Conservation (phyloP, 2,888 invertebrate species). For the Pristionchus arcanus region DNA sequence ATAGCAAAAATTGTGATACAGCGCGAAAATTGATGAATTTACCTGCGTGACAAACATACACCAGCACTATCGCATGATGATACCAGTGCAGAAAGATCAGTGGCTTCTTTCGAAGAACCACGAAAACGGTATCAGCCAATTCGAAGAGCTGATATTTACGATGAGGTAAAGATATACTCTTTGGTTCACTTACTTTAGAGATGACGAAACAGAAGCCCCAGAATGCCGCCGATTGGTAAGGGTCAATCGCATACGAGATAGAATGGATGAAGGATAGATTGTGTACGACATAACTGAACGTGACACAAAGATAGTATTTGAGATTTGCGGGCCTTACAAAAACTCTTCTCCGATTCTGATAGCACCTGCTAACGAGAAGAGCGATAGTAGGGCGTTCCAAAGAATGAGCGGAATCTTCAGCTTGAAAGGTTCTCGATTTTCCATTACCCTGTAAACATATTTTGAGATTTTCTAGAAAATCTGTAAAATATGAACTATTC, state of each 20-base stretch:
- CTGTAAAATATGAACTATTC: not conserved
- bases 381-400: slow-evolving; percentile 80
- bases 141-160: slow-evolving; percentile 69
- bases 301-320: not conserved
- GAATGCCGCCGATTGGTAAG: slow-evolving; percentile 73
- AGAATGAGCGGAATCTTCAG: slow-evolving; percentile 78
- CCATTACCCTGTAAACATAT: slow-evolving; percentile 72
- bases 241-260: slow-evolving; percentile 70
- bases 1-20: no score
- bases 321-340: not conserved
- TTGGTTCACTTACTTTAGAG: slow-evolving; percentile 58
- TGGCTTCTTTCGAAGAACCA: slow-evolving; percentile 88
- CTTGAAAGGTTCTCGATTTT: slow-evolving; percentile 77
- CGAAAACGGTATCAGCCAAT: slow-evolving; percentile 91
- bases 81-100: slow-evolving; percentile 87
- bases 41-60: slow-evolving; percentile 89
- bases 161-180: not conserved
- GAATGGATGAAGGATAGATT: slow-evolving; percentile 70
- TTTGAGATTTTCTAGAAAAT: slow-evolving; percentile 60
- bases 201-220: slow-evolving; percentile 77
- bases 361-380: slow-evolving; percentile 80
- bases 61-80: slow-evolving; percentile 94
- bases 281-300: not conserved
- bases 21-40: not conserved
- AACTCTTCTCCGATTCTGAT: slow-evolving; percentile 60